These are phyloP conservation scores for Hedya salicella DNA, from an alignment of 2,888 invertebrate species.

Conservation along the genomic window DNA sequence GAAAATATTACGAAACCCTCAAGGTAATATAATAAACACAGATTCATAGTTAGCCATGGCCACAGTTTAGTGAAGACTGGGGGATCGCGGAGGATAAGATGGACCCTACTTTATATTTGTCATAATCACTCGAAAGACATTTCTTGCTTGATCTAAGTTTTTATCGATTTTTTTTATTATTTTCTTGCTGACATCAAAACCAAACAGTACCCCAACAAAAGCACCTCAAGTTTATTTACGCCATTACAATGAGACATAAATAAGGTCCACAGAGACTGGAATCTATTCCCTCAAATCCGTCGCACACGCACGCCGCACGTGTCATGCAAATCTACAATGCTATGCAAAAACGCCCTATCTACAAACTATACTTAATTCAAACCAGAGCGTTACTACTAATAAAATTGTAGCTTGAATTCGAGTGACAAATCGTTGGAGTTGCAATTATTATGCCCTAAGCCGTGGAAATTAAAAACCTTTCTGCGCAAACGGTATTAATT, in stretches of 20 bases:
- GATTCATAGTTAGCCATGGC: no score
- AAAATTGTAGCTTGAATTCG: neutral
- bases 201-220: conserved; percentile 10
- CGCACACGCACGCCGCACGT: conserved; percentile 78
- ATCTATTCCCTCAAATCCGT: conserved; percentile 35
- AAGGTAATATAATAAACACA: no score
- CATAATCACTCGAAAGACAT: no score
- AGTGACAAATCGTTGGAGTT: neutral
- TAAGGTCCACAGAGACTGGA: conserved; percentile 38
- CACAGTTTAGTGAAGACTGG: no score
- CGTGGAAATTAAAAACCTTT: conserved; percentile 73
- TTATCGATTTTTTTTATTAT: no score
- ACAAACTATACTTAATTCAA: neutral
- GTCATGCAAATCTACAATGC: conserved; percentile 59
- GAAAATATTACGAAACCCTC: no score
- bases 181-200: neutral
- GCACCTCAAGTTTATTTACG: conserved; percentile 43
- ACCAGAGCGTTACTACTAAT: no score
- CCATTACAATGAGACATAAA: conserved; percentile 33
- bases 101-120: no score
- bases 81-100: no score
- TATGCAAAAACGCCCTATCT: neutral
- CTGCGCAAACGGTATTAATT: conserved; percentile 71
- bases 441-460: neutral
- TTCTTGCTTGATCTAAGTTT: no score